Base-by-base conservation (phyloP, 2,797 vertebrate species). In the Neostethus bicornis region DNA sequence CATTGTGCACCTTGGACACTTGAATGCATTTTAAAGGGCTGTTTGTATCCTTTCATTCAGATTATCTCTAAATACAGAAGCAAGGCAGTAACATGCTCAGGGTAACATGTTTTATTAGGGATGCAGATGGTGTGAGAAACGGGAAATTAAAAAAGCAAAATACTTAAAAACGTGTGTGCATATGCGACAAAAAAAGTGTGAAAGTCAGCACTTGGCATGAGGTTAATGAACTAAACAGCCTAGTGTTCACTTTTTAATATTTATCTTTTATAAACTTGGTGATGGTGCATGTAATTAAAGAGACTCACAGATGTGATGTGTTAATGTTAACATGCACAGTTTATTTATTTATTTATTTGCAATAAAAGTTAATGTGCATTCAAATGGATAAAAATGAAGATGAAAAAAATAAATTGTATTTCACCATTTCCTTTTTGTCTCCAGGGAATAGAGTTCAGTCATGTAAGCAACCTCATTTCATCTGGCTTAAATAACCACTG, bases 341-440 rank as follows among this genome's bases (percentile, higher is more conserved):
- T 16, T 24, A 7, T 47, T 32, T n/a, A 43, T 32, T 17, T 10
- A 31, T n/a, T 41, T 32, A 5, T 21, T 2, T 43, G 51, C 6
- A 37, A 20, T 19, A 4, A 29, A 8, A 16, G 45, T 29, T 39
- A 10, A 28, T 64, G 37, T 70, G 38, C n/a, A 29, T 42, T 47
- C 35, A 32, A 32, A 28, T 19, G 41, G 32, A 48, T n/a, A 19
- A 25, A 64, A 29, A 38, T 11, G 41, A 14, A 42, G 4, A 1
- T 7, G 19, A 46, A 35, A 13, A 14, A 26, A 32, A 37, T 41
- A 10, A 62, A 26, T 60, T 73, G 34, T 80, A 64, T 85, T 53
- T 85, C 70, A 75, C 66, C 59, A 32, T 66, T 69, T 74, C 41
- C 21, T 66, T 61, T 69, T 60, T 73, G 55, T 85, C 87, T 81